A percentile compares a stretch with the other conserved stretches of the same genome.
phyloP scores from a whole-genome alignment of 1,140 invertebrate species.

The Charaxes varanes region DNA sequence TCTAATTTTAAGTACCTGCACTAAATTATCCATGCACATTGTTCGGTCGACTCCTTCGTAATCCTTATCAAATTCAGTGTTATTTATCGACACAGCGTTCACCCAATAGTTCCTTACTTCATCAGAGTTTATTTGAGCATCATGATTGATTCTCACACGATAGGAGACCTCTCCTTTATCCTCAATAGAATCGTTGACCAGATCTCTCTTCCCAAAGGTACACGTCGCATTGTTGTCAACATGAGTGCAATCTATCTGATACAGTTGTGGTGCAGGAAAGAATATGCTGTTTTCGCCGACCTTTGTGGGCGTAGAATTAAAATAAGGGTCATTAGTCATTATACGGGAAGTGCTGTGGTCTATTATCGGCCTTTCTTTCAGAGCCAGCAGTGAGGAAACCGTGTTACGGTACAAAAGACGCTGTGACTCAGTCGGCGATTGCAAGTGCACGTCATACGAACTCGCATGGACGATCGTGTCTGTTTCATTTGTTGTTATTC shows the following conservation, averaged over 20 bases:
- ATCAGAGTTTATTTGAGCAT: slow-evolving; percentile 26
- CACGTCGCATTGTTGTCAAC: slow-evolving; percentile 39
- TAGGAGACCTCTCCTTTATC: slow-evolving; percentile 23
- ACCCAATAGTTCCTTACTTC: slow-evolving; percentile 45
- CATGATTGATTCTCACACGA: slow-evolving; percentile 41
- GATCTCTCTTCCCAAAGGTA: slow-evolving; percentile 38
- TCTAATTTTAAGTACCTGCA: slow-evolving; percentile 24
- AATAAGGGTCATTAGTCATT: slow-evolving; percentile 76
- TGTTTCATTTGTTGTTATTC: slow-evolving; percentile 61
- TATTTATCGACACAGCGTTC: slow-evolving; percentile 32
- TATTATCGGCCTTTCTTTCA: slow-evolving; percentile 58
- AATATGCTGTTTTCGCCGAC: slow-evolving; percentile 74
- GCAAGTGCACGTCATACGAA: slow-evolving; percentile 74
- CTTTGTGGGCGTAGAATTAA: slow-evolving; percentile 74
- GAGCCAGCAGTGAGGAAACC: slow-evolving; percentile 39
- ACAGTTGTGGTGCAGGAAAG: slow-evolving; percentile 75
- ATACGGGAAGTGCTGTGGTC: slow-evolving; percentile 74
- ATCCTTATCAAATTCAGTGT: slow-evolving; percentile 32
- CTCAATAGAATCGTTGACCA: slow-evolving; percentile 31
- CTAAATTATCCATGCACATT: slow-evolving; percentile 44
- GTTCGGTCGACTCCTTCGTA: slow-evolving; percentile 37
- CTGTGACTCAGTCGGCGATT: slow-evolving; percentile 56
- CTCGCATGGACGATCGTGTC: slow-evolving; percentile 67
- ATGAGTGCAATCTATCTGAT: slow-evolving; percentile 40
- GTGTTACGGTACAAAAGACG: slow-evolving; percentile 53